Conservation (phyloP, 2,888 invertebrate genomes). For the Agonopterix alstromeriana region DNA sequence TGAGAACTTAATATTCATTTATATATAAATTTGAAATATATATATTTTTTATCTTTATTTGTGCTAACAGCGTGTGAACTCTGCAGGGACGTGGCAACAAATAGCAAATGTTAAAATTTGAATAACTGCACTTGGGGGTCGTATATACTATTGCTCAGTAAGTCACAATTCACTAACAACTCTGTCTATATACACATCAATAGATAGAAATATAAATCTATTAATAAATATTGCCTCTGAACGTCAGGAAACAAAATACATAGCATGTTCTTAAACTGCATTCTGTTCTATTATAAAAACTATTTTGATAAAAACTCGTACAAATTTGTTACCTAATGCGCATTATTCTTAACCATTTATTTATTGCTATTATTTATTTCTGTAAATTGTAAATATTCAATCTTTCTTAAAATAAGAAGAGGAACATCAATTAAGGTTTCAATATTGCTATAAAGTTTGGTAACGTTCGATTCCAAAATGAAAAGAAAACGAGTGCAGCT, state of each 20-base stretch:
- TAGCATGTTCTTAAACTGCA: slow-evolving; percentile 60
- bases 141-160: slow-evolving; percentile 52
- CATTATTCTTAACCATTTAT: slow-evolving; percentile 61
- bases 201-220: slow-evolving; percentile 80
- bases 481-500: slow-evolving; percentile 68
- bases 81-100: slow-evolving; percentile 63
- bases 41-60: slow-evolving; percentile 39
- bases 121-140: slow-evolving; percentile 75
- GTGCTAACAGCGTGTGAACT: slow-evolving; percentile 69
- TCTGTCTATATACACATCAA: slow-evolving; percentile 66
- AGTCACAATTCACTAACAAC: slow-evolving; percentile 51
- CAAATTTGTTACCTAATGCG: slow-evolving; percentile 66
- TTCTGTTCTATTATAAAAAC: slow-evolving; percentile 72
- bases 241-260: slow-evolving; percentile 75
- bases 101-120: slow-evolving; percentile 74
- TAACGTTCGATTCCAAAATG: slow-evolving; percentile 64
- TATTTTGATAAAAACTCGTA: slow-evolving; percentile 75
- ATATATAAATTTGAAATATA: slow-evolving; percentile 4
- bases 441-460: slow-evolving; percentile 70
- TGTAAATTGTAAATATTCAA: slow-evolving; percentile 76
- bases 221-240: slow-evolving; percentile 79
- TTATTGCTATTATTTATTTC: slow-evolving; percentile 70
- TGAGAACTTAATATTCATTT: neutral
- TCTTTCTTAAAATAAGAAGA: slow-evolving; percentile 77
- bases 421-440: slow-evolving; percentile 75